Evolutionary conservation across 2,113 vertebrate genomes (phyloP).

Genomic region (Barnardius zonarius): DNA sequence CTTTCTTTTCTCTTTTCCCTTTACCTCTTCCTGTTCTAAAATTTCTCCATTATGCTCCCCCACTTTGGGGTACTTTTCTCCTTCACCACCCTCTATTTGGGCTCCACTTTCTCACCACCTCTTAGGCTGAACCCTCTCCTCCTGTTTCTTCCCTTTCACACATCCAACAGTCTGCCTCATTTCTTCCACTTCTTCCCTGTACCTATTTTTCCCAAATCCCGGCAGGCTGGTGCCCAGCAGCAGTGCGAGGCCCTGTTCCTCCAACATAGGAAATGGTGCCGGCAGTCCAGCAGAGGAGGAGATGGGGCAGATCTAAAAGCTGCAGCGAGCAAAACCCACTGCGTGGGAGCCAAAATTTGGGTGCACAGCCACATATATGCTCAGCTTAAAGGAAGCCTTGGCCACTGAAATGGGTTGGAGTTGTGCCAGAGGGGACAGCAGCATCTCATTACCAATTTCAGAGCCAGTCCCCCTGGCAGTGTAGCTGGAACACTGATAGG

Average conservation of each 20-base stretch:
- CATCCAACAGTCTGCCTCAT: not conserved
- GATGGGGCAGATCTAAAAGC: not conserved
- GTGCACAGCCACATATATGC: not conserved
- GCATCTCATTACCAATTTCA: not conserved
- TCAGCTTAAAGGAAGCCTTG: slow-evolving; percentile 2
- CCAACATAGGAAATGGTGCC: not conserved
- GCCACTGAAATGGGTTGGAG: not conserved
- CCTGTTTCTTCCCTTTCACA: not conserved
- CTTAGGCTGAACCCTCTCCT: not conserved
- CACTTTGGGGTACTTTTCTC: not conserved
- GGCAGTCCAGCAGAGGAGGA: not conserved
- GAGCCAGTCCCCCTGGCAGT: not conserved
- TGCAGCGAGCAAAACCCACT: not conserved
- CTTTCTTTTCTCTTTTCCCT: not conserved
- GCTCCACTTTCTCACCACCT: not conserved
- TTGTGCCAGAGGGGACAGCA: not conserved
- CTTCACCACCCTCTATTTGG: not conserved
- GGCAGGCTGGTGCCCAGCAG: fast-evolving
- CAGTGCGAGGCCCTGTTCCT: not conserved
- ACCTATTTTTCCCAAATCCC: not conserved
- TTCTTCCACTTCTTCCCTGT: not conserved
- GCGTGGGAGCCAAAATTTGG: not conserved
- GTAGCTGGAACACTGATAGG: not conserved
- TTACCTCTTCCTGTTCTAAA: not conserved
- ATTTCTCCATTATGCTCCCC: fast-evolving